These are phyloP conservation scores for Acrossocheilus fasciatus DNA, from an alignment of 2,797 vertebrate genomes.

Conservation along the genomic window DNA sequence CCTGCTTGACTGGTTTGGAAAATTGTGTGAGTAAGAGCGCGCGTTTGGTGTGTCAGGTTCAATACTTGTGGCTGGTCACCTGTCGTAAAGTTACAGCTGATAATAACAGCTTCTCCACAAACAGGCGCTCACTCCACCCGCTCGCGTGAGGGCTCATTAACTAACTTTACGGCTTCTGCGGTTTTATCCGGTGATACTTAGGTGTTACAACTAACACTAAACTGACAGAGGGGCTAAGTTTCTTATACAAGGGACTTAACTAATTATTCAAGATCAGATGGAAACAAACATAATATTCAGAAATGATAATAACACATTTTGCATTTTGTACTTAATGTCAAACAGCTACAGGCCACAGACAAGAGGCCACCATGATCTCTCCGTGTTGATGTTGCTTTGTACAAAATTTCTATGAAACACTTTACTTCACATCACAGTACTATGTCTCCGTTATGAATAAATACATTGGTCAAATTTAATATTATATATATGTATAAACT, in stretches of 20 bases:
- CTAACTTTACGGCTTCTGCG: conserved; percentile 3
- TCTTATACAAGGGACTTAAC: not conserved
- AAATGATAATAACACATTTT: not conserved
- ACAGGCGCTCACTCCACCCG: not conserved
- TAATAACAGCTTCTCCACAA: not conserved
- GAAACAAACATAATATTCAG: not conserved
- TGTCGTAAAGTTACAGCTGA: conserved; percentile 1
- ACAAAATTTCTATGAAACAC: not conserved
- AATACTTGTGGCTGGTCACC: conserved; percentile 11
- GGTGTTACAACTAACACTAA: conserved; percentile 35
- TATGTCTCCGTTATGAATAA: not conserved
- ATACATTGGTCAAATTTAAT: not conserved
- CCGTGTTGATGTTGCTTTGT: not conserved
- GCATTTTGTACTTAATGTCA: not conserved
- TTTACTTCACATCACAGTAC: not conserved
- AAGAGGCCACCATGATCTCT: not conserved
- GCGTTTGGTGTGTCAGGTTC: not conserved
- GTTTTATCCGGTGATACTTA: not conserved
- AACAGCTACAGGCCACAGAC: not conserved
- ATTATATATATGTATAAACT: too few species aligned
- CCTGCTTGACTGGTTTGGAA: conserved; percentile 36
- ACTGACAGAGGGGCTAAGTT: not conserved
- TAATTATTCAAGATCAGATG: not conserved
- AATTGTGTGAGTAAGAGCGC: not conserved
- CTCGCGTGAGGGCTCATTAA: not conserved